Evolutionary conservation across 2,888 invertebrate genomes (phyloP).

Genomic region (Urechis unicinctus): DNA sequence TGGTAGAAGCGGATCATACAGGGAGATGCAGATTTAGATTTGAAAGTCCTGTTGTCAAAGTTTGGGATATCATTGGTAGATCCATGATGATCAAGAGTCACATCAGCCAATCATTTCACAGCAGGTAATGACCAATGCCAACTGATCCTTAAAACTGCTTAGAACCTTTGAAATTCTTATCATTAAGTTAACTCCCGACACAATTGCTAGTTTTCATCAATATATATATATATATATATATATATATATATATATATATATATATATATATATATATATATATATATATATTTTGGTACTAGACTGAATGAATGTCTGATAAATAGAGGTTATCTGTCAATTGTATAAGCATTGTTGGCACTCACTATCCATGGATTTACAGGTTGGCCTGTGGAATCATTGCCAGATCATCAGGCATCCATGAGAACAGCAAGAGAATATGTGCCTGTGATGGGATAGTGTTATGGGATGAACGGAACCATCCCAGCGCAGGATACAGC

Average conservation of each 20-base stretch:
- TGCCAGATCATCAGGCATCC: slow-evolving; percentile 78
- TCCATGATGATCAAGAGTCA: slow-evolving; percentile 67
- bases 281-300: neutral
- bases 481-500: neutral
- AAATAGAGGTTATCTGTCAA: too few species aligned
- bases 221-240: too few species aligned
- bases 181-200: too few species aligned
- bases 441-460: slow-evolving; percentile 86
- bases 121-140: slow-evolving; percentile 4
- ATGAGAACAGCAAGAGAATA: slow-evolving; percentile 78
- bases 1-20: slow-evolving; percentile 58
- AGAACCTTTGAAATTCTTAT: too few species aligned
- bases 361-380: too few species aligned
- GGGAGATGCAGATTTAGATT: slow-evolving; percentile 65
- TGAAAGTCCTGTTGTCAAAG: slow-evolving; percentile 59
- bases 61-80: slow-evolving; percentile 58
- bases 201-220: too few species aligned
- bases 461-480: slow-evolving; percentile 71
- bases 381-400: slow-evolving; percentile 81
- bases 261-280: too few species aligned
- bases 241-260: too few species aligned
- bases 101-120: too few species aligned
- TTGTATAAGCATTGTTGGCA: too few species aligned
- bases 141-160: neutral
- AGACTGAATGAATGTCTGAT: too few species aligned